Conservation (phyloP, 2,888 invertebrate genomes). For the Julus scanicus region DNA sequence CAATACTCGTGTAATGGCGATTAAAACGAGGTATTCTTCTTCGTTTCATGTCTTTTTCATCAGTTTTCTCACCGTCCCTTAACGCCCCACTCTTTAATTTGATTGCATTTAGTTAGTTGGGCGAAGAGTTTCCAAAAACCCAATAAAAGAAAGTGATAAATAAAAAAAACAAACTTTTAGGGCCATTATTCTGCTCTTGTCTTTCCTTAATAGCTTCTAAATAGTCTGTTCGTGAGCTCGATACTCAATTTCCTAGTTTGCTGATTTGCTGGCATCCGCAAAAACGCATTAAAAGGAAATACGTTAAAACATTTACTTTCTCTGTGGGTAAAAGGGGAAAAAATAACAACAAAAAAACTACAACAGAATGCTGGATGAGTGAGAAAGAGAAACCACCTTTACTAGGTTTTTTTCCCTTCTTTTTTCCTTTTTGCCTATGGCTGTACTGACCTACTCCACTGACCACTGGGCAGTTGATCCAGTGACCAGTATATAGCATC, state of each 20-base stretch:
- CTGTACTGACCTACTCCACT: constrained; percentile 53
- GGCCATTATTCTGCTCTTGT: constrained; percentile 54
- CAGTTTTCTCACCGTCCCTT: constrained; percentile 35
- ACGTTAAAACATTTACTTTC: constrained; percentile 52
- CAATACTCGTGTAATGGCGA: constrained; percentile 16
- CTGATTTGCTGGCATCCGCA: constrained; percentile 51
- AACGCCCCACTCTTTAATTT: constrained; percentile 2
- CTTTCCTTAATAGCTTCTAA: constrained; percentile 54
- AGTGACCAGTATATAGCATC: constrained; percentile 41
- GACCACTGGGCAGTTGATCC: constrained; percentile 54
- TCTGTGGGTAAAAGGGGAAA: neutral
- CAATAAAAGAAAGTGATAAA: constrained; percentile 39
- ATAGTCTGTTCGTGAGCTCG: constrained; percentile 50
- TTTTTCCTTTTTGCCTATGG: constrained; percentile 38
- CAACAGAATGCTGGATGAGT: constrained; percentile 44
- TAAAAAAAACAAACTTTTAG: constrained; percentile 50
- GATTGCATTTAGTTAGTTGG: constrained; percentile 42
- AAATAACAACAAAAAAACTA: constrained; percentile 25
- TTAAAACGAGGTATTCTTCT: constrained; percentile 20
- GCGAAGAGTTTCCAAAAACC: constrained; percentile 25
- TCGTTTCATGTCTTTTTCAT: constrained; percentile 30
- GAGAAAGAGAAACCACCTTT: constrained; percentile 35
- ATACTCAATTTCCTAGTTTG: constrained; percentile 55
- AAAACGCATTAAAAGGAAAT: constrained; percentile 44
- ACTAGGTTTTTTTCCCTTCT: neutral